Percentiles rank a stretch among this genome's conserved stretches.
These are phyloP conservation scores for Corydoras maculifer DNA, from an alignment of 2,113 vertebrate genomes.

Conservation along the genomic window DNA sequence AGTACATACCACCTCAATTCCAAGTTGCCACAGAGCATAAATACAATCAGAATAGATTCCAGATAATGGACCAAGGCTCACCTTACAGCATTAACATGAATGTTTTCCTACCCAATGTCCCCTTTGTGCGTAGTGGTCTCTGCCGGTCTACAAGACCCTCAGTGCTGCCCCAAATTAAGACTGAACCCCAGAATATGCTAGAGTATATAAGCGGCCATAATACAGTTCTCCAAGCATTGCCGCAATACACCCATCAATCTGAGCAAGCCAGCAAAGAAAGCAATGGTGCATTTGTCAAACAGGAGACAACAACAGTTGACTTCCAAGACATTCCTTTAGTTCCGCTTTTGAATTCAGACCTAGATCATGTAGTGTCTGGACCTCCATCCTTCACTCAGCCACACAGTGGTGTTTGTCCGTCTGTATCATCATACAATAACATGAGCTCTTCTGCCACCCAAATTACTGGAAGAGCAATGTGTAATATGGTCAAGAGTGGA, in stretches of 20 bases:
- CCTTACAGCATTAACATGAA: conserved; percentile 97
- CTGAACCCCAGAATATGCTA: conserved; percentile 76
- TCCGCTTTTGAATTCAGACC: conserved; percentile 86
- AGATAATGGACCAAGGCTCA: conserved; percentile 76
- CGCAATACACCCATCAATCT: conserved; percentile 79
- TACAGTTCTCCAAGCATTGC: conserved; percentile 54
- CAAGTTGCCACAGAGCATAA: conserved; percentile 70
- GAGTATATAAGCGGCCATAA: conserved; percentile 74
- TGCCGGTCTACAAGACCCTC: conserved; percentile 77
- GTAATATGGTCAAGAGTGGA: conserved; percentile 58
- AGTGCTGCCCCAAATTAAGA: conserved; percentile 76
- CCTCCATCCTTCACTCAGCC: conserved; percentile 14
- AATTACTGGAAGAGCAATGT: conserved; percentile 70
- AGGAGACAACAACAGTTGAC: conserved; percentile 82
- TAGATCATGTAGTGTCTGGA: conserved; percentile 74
- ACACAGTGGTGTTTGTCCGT: conserved; percentile 64
- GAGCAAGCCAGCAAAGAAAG: conserved; percentile 66
- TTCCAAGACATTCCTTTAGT: conserved; percentile 85
- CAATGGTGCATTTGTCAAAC: conserved; percentile 81
- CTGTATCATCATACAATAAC: conserved; percentile 70
- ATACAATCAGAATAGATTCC: conserved; percentile 75
- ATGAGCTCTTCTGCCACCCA: conserved; percentile 67
- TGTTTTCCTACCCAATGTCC: conserved; percentile 83
- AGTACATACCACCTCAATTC: conserved; percentile 74
- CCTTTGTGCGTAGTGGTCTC: conserved; percentile 82